Percentiles rank a stretch among this genome's conserved stretches.
phyloP scores from a whole-genome alignment of 64 coral and sea anemone genomes.

The Orbicella faveolata region DNA sequence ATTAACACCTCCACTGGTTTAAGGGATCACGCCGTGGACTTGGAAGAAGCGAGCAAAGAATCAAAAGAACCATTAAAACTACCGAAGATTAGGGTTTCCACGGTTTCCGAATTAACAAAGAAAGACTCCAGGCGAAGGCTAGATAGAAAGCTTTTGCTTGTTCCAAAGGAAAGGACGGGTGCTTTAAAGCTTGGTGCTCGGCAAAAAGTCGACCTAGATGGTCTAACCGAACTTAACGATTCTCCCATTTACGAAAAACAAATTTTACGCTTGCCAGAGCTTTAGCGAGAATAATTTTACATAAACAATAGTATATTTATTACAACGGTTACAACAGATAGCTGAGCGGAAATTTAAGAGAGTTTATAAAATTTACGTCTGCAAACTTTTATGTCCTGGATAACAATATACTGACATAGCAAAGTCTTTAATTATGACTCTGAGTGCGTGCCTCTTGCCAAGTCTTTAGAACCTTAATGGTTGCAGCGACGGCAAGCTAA shows the following conservation, averaged over 20 bases:
- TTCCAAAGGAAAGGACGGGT: constrained; percentile 16
- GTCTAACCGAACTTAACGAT: background rate
- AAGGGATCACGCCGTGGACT: background rate
- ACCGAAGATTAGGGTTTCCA: constrained; percentile 29
- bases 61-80: constrained; percentile 21
- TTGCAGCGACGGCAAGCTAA: background rate
- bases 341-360: background rate
- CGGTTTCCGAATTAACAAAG: background rate
- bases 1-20: constrained; percentile 16
- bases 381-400: background rate
- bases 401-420: background rate
- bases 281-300: background rate
- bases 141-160: constrained; percentile 10
- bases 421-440: background rate
- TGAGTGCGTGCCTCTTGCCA: constrained; percentile 1
- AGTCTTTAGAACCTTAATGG: background rate
- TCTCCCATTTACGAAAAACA: constrained; percentile 7
- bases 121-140: constrained; percentile 2
- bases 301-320: too few relatives aligned
- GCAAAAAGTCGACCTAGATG: background rate
- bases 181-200: background rate
- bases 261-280: background rate
- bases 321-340: background rate
- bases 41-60: constrained; percentile 10
- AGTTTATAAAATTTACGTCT: background rate